A percentile compares a stretch with the other conserved stretches of the same genome.
These are phyloP conservation scores for Bubo bubo DNA, from an alignment of 2,113 vertebrate genomes.

Conservation along the genomic window DNA sequence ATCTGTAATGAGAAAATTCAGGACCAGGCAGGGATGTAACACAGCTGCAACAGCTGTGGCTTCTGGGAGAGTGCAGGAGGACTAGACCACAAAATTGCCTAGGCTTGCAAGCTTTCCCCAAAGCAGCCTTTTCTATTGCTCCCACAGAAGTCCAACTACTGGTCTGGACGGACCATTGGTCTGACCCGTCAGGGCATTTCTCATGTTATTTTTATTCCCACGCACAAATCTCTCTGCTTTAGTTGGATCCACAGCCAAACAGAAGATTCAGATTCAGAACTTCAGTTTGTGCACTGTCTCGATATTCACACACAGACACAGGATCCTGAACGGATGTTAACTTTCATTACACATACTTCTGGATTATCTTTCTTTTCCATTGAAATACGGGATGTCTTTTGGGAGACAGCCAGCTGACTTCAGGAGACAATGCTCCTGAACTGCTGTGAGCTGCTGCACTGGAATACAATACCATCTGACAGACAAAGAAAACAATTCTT, in stretches of 20 bases:
- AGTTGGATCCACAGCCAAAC: neutral
- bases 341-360: neutral
- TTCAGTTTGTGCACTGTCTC: neutral
- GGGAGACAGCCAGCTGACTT: constrained; percentile 2
- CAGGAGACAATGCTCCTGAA: neutral
- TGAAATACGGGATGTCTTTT: neutral
- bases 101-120: neutral
- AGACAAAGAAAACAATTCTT: neutral
- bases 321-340: neutral
- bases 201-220: neutral
- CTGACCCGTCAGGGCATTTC: neutral
- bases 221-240: neutral
- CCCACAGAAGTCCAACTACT: neutral
- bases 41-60: neutral
- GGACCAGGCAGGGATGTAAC: neutral
- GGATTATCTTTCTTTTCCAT: neutral
- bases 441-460: constrained; percentile 7
- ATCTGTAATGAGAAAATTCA: neutral
- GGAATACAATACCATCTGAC: neutral
- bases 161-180: neutral
- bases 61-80: neutral
- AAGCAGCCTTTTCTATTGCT: neutral
- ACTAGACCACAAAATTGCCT: neutral
- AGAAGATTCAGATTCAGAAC: neutral
- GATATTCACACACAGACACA: fast-evolving